phyloP scores from a whole-genome alignment of 2,113 vertebrate species.

The Phoenicopterus ruber region DNA sequence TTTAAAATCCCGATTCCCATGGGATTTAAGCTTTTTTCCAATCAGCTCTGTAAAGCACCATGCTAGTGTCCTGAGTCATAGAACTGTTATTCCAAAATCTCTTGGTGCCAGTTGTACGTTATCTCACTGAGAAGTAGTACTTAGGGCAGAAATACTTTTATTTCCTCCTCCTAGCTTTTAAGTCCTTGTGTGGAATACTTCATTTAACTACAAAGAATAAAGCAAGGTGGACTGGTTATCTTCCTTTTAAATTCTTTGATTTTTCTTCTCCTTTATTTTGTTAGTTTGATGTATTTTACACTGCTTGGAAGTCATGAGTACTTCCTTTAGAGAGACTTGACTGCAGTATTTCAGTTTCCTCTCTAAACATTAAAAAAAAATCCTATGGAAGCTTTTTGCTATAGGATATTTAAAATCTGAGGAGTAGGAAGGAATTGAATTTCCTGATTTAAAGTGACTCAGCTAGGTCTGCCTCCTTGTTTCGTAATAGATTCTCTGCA shows the following conservation, averaged over 20 bases:
- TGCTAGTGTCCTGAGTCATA: background rate
- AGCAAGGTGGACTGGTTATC: background rate
- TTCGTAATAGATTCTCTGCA: slow-evolving; percentile 26
- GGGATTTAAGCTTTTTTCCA: background rate
- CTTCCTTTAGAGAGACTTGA: background rate
- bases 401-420: slow-evolving; percentile 27
- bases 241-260: background rate
- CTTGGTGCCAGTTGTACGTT: background rate
- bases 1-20: background rate
- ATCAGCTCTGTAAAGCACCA: background rate
- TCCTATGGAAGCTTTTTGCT: background rate
- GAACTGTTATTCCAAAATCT: background rate
- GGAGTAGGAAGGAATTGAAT: slow-evolving; percentile 49
- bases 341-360: background rate
- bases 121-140: background rate
- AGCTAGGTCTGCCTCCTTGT: slow-evolving; percentile 45
- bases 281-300: background rate
- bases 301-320: background rate
- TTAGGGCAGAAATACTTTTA: background rate
- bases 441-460: slow-evolving; percentile 49
- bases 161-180: background rate
- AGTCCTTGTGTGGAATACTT: background rate
- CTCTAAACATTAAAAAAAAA: background rate
- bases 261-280: background rate
- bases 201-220: background rate